Base-by-base conservation (phyloP, 2,888 invertebrate species). In the Epinotia ramella region DNA sequence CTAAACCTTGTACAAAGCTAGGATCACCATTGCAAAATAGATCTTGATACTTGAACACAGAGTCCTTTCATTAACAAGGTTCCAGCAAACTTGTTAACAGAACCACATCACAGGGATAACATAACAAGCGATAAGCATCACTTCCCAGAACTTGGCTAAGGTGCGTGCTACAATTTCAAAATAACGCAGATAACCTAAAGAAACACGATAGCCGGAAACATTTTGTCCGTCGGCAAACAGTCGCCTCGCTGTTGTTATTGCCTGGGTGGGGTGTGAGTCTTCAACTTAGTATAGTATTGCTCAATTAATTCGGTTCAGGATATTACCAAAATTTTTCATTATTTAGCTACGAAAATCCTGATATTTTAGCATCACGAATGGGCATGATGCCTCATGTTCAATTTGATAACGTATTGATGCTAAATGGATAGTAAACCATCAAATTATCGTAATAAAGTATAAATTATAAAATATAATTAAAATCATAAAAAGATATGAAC, bases 131-230 rank as follows among this genome's bases (percentile, higher is more conserved):
- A 70, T 74, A 74, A 74, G 68, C 46, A 77, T 65, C 69, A 33
- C 73, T 73, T 76, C 71, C 67, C 24, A 70, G 75, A 75, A 75
- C 70, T 62, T 44, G 6, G 70, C 49, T 74, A 33, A 71, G 75
- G 75, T 71, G 75, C 72, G 76, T 76, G 72, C 71, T 70, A 77
- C 69, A 76, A 76, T 79, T 81, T 80, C 80, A 79, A 82, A 83
- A 83, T 73, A 77, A 78, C 66, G 77, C 77, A 83, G 89, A 88
- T 88, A 87, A 87, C 84, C 83, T 83, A 79, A 82, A 83, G 88
- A 86, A 85, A 88, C 82, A 80, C 80, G 85, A 89, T 89, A 89
- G 84, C 84, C 84, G 83, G 84, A 86, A 83, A 87, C 83, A 77
- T 76, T 71, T 77, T 66, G 78, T 79, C 77, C 78, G 81, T 83